These are phyloP conservation scores for Parelbella ahira DNA, from an alignment of 2,888 invertebrate genomes.

Conservation along the genomic window DNA sequence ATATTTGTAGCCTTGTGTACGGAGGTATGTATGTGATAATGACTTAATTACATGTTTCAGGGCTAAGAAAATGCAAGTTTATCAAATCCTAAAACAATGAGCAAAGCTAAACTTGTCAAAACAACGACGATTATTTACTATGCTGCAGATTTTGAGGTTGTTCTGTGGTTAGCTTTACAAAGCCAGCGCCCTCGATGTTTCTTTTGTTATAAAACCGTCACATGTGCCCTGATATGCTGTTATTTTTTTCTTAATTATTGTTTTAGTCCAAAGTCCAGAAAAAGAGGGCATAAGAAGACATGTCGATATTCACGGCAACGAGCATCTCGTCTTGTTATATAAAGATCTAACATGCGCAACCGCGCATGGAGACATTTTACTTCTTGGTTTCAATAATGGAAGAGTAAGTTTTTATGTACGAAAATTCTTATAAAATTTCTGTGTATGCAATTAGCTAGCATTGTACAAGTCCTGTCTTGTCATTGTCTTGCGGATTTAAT, in stretches of 20 bases:
- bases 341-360: conserved; percentile 40
- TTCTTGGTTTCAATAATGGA: conserved; percentile 51
- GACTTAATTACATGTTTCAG: no score
- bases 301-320: background rate
- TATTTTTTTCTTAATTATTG: background rate
- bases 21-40: conserved; percentile 36
- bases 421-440: no score
- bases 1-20: conserved; percentile 35
- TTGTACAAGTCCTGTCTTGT: no score
- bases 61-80: no score
- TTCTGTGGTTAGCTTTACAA: no score
- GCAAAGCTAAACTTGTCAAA: no score
- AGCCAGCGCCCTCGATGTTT: background rate
- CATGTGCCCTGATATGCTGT: background rate
- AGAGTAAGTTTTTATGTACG: no score
- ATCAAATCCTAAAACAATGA: no score
- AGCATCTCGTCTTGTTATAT: conserved; percentile 36
- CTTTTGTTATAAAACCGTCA: background rate
- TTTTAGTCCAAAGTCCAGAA: conserved; percentile 33
- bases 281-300: conserved; percentile 6
- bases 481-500: no score
- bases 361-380: conserved; percentile 45
- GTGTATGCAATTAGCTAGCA: no score
- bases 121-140: no score
- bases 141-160: no score